A percentile compares a stretch with the other conserved stretches of the same genome.
Evolutionary conservation across 2,797 vertebrate genomes (phyloP).

Genomic region (Sorex maritimensis): DNA sequence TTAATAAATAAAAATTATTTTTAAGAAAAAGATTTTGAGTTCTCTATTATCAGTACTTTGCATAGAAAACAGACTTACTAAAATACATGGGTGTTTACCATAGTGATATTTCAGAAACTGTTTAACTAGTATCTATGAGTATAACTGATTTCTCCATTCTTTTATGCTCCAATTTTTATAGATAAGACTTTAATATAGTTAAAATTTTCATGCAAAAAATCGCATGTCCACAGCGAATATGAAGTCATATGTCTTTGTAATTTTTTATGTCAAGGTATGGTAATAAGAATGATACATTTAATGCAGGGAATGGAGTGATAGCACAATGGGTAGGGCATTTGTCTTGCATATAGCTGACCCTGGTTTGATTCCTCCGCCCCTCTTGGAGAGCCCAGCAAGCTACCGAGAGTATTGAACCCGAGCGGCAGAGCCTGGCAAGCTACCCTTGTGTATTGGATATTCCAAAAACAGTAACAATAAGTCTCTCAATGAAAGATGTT

Average conservation of each 20-base stretch:
- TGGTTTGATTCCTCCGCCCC: too few relatives aligned
- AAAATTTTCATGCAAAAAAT: constrained; percentile 56
- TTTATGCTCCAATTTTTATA: constrained; percentile 9
- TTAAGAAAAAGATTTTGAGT: neutral
- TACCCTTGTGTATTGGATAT: too few relatives aligned
- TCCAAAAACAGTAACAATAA: too few relatives aligned
- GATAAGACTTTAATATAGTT: constrained; percentile 22
- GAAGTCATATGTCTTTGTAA: constrained; percentile 23
- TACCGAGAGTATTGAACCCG: too few relatives aligned
- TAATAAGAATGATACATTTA: neutral
- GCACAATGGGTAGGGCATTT: too few relatives aligned
- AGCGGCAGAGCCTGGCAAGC: too few relatives aligned
- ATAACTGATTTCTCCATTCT: constrained; percentile 4
- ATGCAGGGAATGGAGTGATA: neutral
- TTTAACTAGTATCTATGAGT: neutral
- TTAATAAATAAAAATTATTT: too few relatives aligned
- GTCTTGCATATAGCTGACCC: too few relatives aligned
- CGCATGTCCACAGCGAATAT: neutral
- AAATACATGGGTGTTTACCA: neutral
- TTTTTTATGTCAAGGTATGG: constrained; percentile 15
- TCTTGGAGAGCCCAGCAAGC: too few relatives aligned
- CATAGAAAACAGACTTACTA: neutral
- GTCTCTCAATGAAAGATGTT: too few relatives aligned
- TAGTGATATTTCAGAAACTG: constrained; percentile 27
- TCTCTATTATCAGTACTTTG: neutral